phyloP scores from a whole-genome alignment of 2,113 vertebrate species.

The Nerophis lumbriciformis region DNA sequence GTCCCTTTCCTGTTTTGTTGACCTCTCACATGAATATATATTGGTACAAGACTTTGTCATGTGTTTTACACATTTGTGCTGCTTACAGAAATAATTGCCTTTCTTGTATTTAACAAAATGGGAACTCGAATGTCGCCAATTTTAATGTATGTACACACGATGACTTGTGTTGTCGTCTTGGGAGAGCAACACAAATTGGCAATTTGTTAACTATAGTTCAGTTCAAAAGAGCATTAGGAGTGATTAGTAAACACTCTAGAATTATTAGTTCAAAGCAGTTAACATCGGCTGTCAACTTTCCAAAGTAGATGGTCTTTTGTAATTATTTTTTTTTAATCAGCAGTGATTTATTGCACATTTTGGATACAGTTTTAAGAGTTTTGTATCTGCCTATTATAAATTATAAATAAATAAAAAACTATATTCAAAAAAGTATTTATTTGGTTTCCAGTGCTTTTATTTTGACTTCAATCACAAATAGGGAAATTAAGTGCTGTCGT shows the following conservation, averaged over 20 bases:
- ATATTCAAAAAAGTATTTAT: slow-evolving; percentile 73
- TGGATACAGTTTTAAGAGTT: slow-evolving; percentile 92
- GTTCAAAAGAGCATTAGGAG: slow-evolving; percentile 72
- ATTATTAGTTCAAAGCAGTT: slow-evolving; percentile 85
- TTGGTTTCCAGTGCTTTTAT: neutral
- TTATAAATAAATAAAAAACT: slow-evolving; percentile 82
- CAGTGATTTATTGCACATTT: slow-evolving; percentile 98
- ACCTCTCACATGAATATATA: slow-evolving; percentile 48
- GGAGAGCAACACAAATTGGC: slow-evolving; percentile 60
- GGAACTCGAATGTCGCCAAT: slow-evolving; percentile 59
- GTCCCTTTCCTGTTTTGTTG: slow-evolving; percentile 25
- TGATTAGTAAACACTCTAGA: slow-evolving; percentile 78
- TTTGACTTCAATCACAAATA: neutral
- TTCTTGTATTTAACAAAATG: slow-evolving; percentile 65
- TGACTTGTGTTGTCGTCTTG: slow-evolving; percentile 59
- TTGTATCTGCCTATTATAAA: slow-evolving; percentile 94
- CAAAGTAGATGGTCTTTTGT: slow-evolving; percentile 82
- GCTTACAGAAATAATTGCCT: slow-evolving; percentile 73
- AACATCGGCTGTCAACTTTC: slow-evolving; percentile 79
- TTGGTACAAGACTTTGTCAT: slow-evolving; percentile 70
- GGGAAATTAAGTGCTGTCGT: neutral
- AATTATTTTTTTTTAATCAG: slow-evolving; percentile 82
- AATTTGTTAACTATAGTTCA: slow-evolving; percentile 53
- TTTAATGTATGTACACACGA: slow-evolving; percentile 58
- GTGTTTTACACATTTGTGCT: slow-evolving; percentile 76